These are phyloP conservation scores for Rhadinocentrus ornatus DNA, from an alignment of 2,797 vertebrate species.

Conservation along the genomic window DNA sequence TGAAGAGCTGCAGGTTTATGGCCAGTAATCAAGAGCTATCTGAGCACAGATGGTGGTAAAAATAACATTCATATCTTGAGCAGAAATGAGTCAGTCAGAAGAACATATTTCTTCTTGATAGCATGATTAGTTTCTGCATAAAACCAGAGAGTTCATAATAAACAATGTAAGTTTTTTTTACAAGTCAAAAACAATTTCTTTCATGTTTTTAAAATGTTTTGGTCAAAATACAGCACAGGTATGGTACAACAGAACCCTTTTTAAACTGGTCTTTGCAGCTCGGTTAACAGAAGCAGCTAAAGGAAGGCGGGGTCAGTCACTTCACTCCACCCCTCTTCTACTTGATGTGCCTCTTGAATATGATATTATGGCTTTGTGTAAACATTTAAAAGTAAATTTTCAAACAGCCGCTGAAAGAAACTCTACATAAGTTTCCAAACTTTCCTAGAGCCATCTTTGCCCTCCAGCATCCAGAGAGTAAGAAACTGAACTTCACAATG, in stretches of 20 bases:
- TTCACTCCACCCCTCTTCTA: not conserved
- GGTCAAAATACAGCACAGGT: not conserved
- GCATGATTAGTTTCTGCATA: not conserved
- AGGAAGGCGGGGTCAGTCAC: not conserved
- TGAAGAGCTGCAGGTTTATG: constrained; percentile 29
- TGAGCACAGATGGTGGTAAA: constrained; percentile 38
- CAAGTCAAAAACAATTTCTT: too few species aligned
- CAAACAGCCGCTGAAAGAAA: too few species aligned
- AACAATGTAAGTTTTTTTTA: not conserved
- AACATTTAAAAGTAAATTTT: not conserved
- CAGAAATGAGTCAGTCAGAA: constrained; percentile 19
- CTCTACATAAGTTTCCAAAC: too few species aligned
- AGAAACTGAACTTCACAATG: too few species aligned
- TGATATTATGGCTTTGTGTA: not conserved
- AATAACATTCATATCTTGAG: constrained; percentile 32
- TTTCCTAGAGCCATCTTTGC: too few species aligned
- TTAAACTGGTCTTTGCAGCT: not conserved
- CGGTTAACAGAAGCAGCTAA: not conserved
- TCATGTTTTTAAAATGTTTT: not conserved
- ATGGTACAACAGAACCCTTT: not conserved
- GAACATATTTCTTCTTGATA: constrained; percentile 1
- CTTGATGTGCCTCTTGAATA: not conserved
- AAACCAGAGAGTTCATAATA: constrained; percentile 2
- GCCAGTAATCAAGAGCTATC: constrained; percentile 9
- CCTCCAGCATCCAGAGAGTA: too few species aligned